Percentiles rank a stretch among this genome's conserved stretches.
Conservation (phyloP, 2,888 invertebrate species). For the Formica aserva region DNA sequence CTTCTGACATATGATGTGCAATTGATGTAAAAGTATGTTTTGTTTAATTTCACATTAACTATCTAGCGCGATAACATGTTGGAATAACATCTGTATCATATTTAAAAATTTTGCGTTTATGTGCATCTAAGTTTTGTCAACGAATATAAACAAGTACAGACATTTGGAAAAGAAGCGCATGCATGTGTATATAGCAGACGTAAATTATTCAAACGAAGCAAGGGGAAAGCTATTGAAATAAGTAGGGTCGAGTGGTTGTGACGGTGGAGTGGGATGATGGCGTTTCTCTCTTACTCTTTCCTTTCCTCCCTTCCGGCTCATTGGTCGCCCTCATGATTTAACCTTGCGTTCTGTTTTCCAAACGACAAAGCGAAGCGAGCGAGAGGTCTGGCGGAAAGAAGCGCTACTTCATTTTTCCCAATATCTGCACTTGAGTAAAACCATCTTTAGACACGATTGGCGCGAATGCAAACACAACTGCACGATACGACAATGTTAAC, state of each 20-base stretch:
- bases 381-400: constrained; percentile 68
- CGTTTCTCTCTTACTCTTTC: constrained; percentile 42
- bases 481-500: constrained; percentile 18
- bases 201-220: constrained; percentile 83
- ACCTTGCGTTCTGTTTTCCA: constrained; percentile 80
- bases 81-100: constrained; percentile 50
- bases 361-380: constrained; percentile 74
- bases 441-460: constrained; percentile 43
- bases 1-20: not conserved
- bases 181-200: constrained; percentile 61
- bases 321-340: constrained; percentile 84
- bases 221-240: constrained; percentile 84
- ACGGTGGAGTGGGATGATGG: constrained; percentile 67
- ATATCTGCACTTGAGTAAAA: constrained; percentile 64
- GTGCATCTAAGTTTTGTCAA: constrained; percentile 56
- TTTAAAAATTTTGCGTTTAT: constrained; percentile 58
- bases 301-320: constrained; percentile 70
- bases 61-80: constrained; percentile 57
- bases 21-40: constrained; percentile 8
- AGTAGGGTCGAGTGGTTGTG: constrained; percentile 83
- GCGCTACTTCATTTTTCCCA: constrained; percentile 74
- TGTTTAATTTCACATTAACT: not conserved
- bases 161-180: constrained; percentile 3
- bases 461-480: constrained; percentile 36
- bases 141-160: constrained; percentile 29